Evolutionary conservation across 1,140 invertebrate genomes (phyloP).

Genomic region (Drosophila littoralis): DNA sequence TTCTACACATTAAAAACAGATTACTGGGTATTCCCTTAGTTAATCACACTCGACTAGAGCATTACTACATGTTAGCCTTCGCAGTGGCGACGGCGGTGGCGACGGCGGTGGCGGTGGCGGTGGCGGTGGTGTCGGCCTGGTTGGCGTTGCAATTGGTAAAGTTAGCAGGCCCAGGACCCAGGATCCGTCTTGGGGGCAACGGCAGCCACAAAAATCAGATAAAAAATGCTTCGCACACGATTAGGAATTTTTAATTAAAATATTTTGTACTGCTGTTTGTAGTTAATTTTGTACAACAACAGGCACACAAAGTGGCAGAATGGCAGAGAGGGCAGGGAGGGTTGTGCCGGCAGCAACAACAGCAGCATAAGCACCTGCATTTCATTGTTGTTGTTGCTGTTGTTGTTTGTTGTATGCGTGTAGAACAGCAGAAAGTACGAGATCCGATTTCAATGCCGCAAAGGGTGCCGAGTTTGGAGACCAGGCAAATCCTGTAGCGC

Average conservation of each 20-base stretch:
- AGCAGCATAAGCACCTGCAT: constrained; percentile 72
- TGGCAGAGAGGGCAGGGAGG: constrained; percentile 6
- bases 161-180: constrained; percentile 3
- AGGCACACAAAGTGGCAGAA: constrained; percentile 65
- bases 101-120: neutral
- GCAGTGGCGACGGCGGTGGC: neutral
- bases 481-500: constrained; percentile 51
- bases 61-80: neutral
- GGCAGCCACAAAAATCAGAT: constrained; percentile 73
- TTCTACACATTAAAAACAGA: neutral
- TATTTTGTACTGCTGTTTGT: constrained; percentile 84
- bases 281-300: constrained; percentile 80
- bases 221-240: constrained; percentile 84
- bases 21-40: constrained; percentile 1
- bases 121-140: constrained; percentile 22
- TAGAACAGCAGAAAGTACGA: constrained; percentile 82
- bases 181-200: constrained; percentile 7
- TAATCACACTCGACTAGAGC: neutral
- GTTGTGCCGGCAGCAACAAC: constrained; percentile 6
- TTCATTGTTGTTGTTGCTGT: constrained; percentile 57
- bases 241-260: constrained; percentile 85
- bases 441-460: constrained; percentile 77
- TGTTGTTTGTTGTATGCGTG: constrained; percentile 74
- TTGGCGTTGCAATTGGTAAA: constrained; percentile 24
- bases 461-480: constrained; percentile 57